Base-by-base conservation (phyloP, 2,113 vertebrate species). In the Marmota monax region DNA sequence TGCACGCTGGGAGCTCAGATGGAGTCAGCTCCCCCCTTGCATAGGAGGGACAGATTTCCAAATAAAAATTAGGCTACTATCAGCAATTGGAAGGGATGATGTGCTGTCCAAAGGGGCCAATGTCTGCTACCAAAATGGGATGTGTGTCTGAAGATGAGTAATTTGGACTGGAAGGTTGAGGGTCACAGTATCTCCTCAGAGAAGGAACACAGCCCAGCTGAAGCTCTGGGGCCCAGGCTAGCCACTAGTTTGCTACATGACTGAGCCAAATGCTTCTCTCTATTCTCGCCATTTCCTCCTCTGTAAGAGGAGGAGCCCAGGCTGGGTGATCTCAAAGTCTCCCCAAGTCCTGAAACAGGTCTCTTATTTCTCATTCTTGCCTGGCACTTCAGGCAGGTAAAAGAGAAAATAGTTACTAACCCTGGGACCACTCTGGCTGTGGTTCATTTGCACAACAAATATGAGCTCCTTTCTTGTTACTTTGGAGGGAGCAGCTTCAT, bases 361-460 rank as follows among this genome's bases (percentile, higher is more conserved):
- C 69, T 85, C 53, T 53, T 56, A 32, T 72, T 92, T 92, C 37
- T 92, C 89, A 65, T 76, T 42, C 80, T 34, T 93, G 53, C 4
- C 23, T 95, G 27, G 70, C 61, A 74, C 51, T 70, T 70, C 70
- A 72, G 45, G 61, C 39, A 83, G 34, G 34, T 29, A 45, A 3
- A 7, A 67, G 67, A 84, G 7, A 72, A 11, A 89, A 39, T 42
- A 86, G 53, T 51, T 23, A 78, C 32, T 77, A 17, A 76, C 11
- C 20, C 72, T 16, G 48, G 29, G 48, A 37, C 18, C 34, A 58
- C 16, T 18, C 34, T 65, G 53, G 8, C n/a, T 67, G 72, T 12
- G 32, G 63, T 65, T 88, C 90, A 88, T 80, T 39, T 80, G 72
- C 83, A 74, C n/a, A 14, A 88, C 39, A 74, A 63, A 56, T 69